phyloP scores from a whole-genome alignment of 2,888 invertebrate species.

The Vannuccia rotundouncinata region DNA sequence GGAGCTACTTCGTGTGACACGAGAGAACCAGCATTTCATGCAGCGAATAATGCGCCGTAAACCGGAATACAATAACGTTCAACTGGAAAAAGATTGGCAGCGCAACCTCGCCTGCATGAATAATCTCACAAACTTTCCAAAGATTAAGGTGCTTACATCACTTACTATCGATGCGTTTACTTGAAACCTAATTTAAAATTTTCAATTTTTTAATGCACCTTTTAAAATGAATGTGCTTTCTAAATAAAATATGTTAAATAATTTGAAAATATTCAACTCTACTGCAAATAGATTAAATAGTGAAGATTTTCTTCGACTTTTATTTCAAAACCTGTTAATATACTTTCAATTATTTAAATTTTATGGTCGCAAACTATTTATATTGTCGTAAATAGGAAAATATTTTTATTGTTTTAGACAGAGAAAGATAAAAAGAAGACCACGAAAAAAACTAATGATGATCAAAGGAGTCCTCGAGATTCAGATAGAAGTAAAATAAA shows the following conservation, averaged over 20 bases:
- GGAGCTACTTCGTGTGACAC: constrained; percentile 52
- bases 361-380: no score
- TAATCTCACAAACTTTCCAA: constrained; percentile 53
- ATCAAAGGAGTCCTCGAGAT: neutral
- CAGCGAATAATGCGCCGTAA: constrained; percentile 49
- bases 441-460: neutral
- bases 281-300: no score
- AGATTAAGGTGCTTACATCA: neutral
- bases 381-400: no score
- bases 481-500: neutral
- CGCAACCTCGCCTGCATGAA: constrained; percentile 53
- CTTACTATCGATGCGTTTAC: neutral
- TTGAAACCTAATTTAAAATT: no score
- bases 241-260: no score
- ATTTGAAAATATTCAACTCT: no score
- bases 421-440: neutral
- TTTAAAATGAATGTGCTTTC: no score
- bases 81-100: constrained; percentile 53
- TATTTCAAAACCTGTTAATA: no score
- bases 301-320: no score
- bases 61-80: constrained; percentile 50
- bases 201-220: no score
- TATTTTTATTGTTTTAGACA: no score
- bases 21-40: constrained; percentile 55
- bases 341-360: no score